These are phyloP conservation scores for Idaea aversata DNA, from an alignment of 2,888 invertebrate genomes.

Conservation along the genomic window DNA sequence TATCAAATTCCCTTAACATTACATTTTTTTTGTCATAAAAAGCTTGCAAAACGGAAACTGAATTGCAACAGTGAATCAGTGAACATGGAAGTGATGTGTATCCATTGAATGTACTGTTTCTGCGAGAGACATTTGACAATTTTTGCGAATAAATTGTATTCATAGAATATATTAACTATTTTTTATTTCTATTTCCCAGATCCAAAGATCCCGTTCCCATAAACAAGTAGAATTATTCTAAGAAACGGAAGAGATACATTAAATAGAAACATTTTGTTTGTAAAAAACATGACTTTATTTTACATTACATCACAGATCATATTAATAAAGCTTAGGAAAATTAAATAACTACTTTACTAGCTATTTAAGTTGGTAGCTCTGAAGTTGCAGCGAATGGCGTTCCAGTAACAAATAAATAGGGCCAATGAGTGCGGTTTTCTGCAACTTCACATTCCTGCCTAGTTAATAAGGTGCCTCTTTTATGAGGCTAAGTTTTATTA, in stretches of 20 bases:
- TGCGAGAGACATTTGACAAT: slow-evolving; percentile 30
- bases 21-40: slow-evolving; percentile 62
- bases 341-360: too few species aligned
- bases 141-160: slow-evolving; percentile 62
- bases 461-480: neutral
- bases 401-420: too few species aligned
- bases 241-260: slow-evolving; percentile 3
- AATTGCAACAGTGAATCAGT: slow-evolving; percentile 49
- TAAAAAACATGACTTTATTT: slow-evolving; percentile 13
- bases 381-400: too few species aligned
- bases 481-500: slow-evolving; percentile 21
- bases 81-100: slow-evolving; percentile 47
- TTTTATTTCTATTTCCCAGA: slow-evolving; percentile 64
- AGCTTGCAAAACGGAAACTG: slow-evolving; percentile 75
- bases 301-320: slow-evolving; percentile 2
- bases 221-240: slow-evolving; percentile 31
- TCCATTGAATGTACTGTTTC: slow-evolving; percentile 49
- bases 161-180: slow-evolving; percentile 37
- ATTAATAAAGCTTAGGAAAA: too few species aligned
- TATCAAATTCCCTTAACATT: too few species aligned
- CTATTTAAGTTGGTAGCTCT: too few species aligned
- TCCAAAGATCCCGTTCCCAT: slow-evolving; percentile 66
- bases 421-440: too few species aligned
- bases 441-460: too few species aligned
- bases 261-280: slow-evolving; percentile 12